Conservation (phyloP, 2,888 invertebrate genomes). For the Pseudoips prasinana region DNA sequence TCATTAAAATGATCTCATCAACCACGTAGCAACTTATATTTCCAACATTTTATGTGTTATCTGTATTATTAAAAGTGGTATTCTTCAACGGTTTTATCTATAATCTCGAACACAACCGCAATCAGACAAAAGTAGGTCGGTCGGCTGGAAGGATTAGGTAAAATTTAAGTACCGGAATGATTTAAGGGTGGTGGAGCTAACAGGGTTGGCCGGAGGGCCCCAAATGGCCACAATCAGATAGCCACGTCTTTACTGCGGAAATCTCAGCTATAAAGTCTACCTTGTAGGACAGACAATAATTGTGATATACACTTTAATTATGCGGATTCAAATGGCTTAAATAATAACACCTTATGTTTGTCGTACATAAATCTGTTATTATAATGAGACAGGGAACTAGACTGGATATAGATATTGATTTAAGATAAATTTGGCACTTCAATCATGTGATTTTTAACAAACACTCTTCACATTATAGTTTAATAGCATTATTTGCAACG, state of each 20-base stretch:
- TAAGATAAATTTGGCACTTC: too few species aligned
- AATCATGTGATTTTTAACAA: too few species aligned
- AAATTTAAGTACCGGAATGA: constrained; percentile 60
- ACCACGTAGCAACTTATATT: constrained; percentile 16
- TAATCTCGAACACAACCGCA: constrained; percentile 50
- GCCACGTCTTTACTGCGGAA: constrained; percentile 4
- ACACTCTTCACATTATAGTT: too few species aligned
- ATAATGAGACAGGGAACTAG: too few species aligned
- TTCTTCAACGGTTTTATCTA: constrained; percentile 47
- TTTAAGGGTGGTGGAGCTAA: constrained; percentile 31
- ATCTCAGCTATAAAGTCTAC: constrained; percentile 5
- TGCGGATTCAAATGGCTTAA: too few species aligned
- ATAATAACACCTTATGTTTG: too few species aligned
- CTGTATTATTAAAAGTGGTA: constrained; percentile 27
- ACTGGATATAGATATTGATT: too few species aligned
- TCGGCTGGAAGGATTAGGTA: constrained; percentile 48
- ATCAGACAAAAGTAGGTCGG: constrained; percentile 49
- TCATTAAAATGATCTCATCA: constrained; percentile 20
- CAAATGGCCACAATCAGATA: neutral
- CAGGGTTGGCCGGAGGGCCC: constrained; percentile 31
- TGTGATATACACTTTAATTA: too few species aligned
- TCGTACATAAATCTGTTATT: too few species aligned
- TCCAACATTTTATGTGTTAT: constrained; percentile 22
- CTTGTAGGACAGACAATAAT: neutral
- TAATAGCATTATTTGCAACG: too few species aligned